These are phyloP conservation scores for Acronicta psi DNA, from an alignment of 2,888 invertebrate species.

Conservation along the genomic window DNA sequence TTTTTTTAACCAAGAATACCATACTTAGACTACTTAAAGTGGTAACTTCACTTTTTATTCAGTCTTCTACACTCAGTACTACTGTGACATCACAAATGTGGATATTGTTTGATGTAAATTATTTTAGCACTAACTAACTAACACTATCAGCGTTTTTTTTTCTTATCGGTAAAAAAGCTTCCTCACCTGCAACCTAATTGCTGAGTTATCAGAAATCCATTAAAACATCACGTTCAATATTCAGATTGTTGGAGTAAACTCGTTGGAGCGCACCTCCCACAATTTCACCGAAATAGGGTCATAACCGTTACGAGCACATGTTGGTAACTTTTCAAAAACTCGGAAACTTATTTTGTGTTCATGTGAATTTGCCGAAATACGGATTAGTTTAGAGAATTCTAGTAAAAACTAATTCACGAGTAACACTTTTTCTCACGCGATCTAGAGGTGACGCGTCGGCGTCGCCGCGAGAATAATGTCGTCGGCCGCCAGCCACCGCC, in stretches of 20 bases:
- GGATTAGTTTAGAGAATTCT: constrained; percentile 64
- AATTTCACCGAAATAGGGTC: constrained; percentile 43
- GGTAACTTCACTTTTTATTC: too few species aligned
- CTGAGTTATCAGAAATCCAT: constrained; percentile 14
- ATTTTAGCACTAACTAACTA: not conserved
- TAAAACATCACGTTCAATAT: constrained; percentile 3
- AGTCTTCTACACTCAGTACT: too few species aligned
- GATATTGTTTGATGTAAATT: too few species aligned
- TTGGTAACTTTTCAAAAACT: constrained; percentile 42
- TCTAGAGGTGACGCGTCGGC: constrained; percentile 81
- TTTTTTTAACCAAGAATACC: too few species aligned
- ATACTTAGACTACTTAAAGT: too few species aligned
- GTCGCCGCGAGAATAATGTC: constrained; percentile 77
- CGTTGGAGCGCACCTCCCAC: constrained; percentile 29
- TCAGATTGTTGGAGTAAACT: constrained; percentile 3
- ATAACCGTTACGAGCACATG: constrained; percentile 60
- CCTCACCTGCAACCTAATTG: constrained; percentile 27
- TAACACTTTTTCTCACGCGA: constrained; percentile 77
- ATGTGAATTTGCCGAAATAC: constrained; percentile 34
- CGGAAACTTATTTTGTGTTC: constrained; percentile 16
- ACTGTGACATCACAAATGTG: not conserved
- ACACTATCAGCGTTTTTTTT: not conserved
- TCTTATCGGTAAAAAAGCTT: not conserved
- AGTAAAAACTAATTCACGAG: constrained; percentile 75
- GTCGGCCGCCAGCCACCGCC: constrained; percentile 75